Percentiles rank a stretch among this genome's conserved stretches.
These are phyloP conservation scores for Misgurnus anguillicaudatus DNA, from an alignment of 2,113 vertebrate species.

Conservation along the genomic window DNA sequence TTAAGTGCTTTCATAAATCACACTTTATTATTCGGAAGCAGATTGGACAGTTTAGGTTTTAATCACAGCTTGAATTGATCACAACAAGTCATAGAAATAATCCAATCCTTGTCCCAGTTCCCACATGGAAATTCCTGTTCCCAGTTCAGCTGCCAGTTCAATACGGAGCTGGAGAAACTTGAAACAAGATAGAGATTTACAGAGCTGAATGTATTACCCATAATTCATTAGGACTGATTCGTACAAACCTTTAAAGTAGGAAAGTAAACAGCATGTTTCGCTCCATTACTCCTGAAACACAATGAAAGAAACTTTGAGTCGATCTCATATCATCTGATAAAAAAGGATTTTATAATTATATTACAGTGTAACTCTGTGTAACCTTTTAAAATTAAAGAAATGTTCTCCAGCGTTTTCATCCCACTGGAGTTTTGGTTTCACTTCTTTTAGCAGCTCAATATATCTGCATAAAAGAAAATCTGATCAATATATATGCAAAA, in stretches of 20 bases:
- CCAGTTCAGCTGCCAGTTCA: constrained; percentile 86
- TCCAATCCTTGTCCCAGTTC: constrained; percentile 98
- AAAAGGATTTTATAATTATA: no score
- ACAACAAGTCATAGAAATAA: constrained; percentile 97
- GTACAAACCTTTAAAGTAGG: constrained; percentile 86
- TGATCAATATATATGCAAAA: no score
- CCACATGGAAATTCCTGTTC: constrained; percentile 94
- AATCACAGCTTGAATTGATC: constrained; percentile 51
- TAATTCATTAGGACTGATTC: background rate
- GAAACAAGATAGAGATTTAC: constrained; percentile 42
- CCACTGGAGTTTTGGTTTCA: constrained; percentile 88
- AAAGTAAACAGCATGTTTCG: constrained; percentile 87
- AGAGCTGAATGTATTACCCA: constrained; percentile 25
- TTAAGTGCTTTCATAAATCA: constrained; percentile 19
- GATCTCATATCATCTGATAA: no score
- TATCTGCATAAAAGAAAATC: constrained; percentile 72
- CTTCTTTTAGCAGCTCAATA: constrained; percentile 87
- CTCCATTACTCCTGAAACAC: constrained; percentile 81
- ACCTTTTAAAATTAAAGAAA: constrained; percentile 92
- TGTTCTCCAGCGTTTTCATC: constrained; percentile 88
- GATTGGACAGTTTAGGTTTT: background rate
- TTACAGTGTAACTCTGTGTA: no score
- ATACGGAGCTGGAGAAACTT: constrained; percentile 88
- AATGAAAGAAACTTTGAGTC: background rate
- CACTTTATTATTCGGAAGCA: constrained; percentile 22